Evolutionary conservation across 2,113 vertebrate species (phyloP).

Genomic region (Terrapene triunguis): DNA sequence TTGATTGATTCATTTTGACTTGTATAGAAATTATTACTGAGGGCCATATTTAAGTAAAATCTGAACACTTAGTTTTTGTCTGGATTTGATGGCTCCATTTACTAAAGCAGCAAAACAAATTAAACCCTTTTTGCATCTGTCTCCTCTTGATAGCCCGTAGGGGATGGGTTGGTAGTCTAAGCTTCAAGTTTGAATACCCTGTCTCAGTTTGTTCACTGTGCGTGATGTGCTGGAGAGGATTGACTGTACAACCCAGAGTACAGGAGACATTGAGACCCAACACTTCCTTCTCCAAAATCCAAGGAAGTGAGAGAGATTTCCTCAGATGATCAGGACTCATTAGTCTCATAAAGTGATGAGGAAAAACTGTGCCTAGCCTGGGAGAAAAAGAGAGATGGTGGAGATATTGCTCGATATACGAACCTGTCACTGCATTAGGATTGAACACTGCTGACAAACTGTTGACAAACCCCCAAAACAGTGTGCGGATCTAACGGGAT

Average conservation of each 20-base stretch:
- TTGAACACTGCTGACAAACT: not conserved
- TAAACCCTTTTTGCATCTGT: not conserved
- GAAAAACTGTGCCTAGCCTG: not conserved
- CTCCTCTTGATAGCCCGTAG: rapidly evolving
- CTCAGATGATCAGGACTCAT: rapidly evolving
- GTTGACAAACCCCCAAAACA: too few relatives aligned
- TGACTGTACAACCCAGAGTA: not conserved
- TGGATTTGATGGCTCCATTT: constrained; percentile 28
- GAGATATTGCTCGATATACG: too few relatives aligned
- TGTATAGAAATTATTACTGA: not conserved
- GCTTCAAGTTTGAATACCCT: not conserved
- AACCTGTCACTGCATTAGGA: not conserved
- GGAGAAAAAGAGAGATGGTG: not conserved
- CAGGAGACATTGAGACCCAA: not conserved
- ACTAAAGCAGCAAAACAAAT: not conserved
- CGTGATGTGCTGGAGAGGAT: rapidly evolving
- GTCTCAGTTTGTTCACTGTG: not conserved
- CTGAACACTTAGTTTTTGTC: not conserved
- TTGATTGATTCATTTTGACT: not conserved
- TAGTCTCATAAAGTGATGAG: not conserved
- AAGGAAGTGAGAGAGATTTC: not conserved
- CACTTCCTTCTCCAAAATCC: not conserved
- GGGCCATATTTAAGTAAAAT: constrained; percentile 23
- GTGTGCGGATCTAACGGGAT: not conserved
- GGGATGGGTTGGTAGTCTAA: rapidly evolving